Evolutionary conservation across 64 coral and sea anemone species (phyloP), one percentile per base, ranked within the genome.

Genomic region (Exaiptasia diaphana): DNA sequence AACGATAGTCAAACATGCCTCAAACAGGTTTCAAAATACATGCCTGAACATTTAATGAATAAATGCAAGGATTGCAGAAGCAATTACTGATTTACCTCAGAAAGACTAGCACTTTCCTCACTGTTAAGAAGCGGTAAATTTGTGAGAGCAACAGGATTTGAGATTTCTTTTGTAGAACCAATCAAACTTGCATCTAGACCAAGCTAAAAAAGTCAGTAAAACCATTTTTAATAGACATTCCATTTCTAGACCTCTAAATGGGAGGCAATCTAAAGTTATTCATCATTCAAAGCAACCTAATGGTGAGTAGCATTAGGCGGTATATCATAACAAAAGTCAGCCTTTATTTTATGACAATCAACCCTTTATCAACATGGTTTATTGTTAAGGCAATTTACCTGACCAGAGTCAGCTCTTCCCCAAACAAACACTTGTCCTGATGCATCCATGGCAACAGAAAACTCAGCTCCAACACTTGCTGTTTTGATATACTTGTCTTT

Each of bases 381-480:
- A 46, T 46, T 46, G 43, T 15, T 7, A n/a, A n/a, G n/a, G n/a
- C 18, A 3, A 46, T 41, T 80, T 22, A 89, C 95, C 90, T 99
- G 95, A 9, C 95, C 95, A 61, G 89, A 82, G 45, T 99, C 95
- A 24, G 89, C 84, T 67, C 95, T 77, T 2, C 95, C 95, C 95
- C 95, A 99, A 28, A 99, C 95, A 5, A 78, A 89, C 31, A 88
- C 90, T 28, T 88, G 68, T 0, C 95, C 90, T 50, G 36, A 50
- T 13, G 95, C 25, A 89, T 91, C 90, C 89, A 99, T 83, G 38
- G 75, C 89, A 91, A 92, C 95, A 82, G 89, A 99, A 60, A 83
- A 91, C 40, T 91, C 95, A 4, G 95, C 95, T n/a, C 95, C 95
- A 25, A 80, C 90, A 67, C 83, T 85, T 2, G 90, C 81, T 21